A percentile compares a stretch with the other conserved stretches of the same genome.
Conservation (phyloP, 2,113 vertebrate genomes). For the Pteropus alecto region DNA sequence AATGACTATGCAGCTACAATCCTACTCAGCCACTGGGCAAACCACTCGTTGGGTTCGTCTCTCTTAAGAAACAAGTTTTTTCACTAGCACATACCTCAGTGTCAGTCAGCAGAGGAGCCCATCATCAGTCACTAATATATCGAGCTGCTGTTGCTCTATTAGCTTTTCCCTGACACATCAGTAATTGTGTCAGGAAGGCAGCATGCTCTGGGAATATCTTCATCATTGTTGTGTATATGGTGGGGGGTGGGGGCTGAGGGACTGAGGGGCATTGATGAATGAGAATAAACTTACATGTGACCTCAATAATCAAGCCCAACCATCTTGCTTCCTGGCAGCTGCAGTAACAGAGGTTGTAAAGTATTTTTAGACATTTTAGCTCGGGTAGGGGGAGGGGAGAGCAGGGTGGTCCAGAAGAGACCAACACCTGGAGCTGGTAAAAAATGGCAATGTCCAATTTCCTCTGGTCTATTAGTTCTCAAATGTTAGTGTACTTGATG, state of each 20-base stretch:
- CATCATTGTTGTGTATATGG: neutral
- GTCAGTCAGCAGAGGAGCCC: neutral
- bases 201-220: neutral
- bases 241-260: neutral
- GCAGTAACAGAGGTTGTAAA: neutral
- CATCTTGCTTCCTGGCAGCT: neutral
- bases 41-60: neutral
- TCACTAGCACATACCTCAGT: neutral
- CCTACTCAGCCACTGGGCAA: neutral
- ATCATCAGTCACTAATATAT: neutral
- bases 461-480: neutral
- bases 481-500: neutral
- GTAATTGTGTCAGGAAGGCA: neutral
- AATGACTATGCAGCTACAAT: neutral
- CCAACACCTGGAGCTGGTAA: neutral
- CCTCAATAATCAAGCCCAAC: conserved; percentile 21
- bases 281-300: neutral
- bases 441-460: neutral
- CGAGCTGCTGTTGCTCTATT: neutral
- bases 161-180: neutral
- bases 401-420: neutral
- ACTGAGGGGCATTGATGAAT: neutral
- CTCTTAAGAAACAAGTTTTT: neutral
- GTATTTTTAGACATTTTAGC: conserved; percentile 15
- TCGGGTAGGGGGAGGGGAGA: too few species aligned